Base-by-base conservation (phyloP, 2,113 vertebrate species). In the Nicator chloris region DNA sequence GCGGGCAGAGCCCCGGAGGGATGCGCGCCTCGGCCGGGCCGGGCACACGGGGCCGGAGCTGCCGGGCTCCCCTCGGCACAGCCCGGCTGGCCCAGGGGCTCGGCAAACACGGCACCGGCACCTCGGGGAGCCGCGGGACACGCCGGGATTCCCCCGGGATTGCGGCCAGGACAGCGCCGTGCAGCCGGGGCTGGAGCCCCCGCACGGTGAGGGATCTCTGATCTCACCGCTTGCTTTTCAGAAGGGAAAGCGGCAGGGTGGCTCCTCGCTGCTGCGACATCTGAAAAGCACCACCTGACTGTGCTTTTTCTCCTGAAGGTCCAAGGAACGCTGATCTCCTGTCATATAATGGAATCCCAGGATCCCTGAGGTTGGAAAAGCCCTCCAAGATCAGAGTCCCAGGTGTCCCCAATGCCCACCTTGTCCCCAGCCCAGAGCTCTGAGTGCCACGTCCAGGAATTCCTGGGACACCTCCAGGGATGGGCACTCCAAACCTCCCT, bases 271-370 rank as follows among this genome's bases (percentile, higher is more conserved):
- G 66, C 47, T 66, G 24, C 18, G 31, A 10, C 24, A 23, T 7
- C 47, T 24, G 2, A 30, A 73, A 71, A 42, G 14, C 44, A 31
- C 3, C 7, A 11, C 26, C 47, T n/a, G 42, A 13, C 35, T 37
- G 59, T 12, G 50, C 28, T 4, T 21, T 15, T 73, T 12, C 56
- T 56, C 6, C 47, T 16, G 9, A 21, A 5, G 22, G 9, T 10
- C 11, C 40, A 11, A 9, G 51, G 47, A 18, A 12, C 33, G 30
- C 17, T 49, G 65, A 19, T 47, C 57, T 85, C 57, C 42, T n/a
- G 10, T 5, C 10, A 1, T 1, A 2, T 2, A 65, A 11, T 4
- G 16, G 28, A 45, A 13, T 2, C 23, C 3, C 19, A 3, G 54
- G 0, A 54, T 40, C n/a, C 0, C 11, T 10, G 83, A 15, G 42